A percentile compares a stretch with the other conserved stretches of the same genome.
Conservation (phyloP, 2,113 vertebrate species). For the Siniperca knerii region DNA sequence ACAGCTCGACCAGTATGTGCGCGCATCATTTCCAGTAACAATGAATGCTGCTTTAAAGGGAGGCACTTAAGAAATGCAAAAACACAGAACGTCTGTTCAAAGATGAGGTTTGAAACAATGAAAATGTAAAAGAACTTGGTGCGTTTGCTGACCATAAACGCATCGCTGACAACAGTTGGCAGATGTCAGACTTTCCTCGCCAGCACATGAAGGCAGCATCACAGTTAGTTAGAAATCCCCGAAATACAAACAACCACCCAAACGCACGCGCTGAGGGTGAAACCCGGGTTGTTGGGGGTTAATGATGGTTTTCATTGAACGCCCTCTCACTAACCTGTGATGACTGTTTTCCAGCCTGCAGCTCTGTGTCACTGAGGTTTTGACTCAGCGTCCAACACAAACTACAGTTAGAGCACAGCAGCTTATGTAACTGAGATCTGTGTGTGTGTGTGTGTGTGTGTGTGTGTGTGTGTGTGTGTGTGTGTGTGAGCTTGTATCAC, state of each 20-base stretch:
- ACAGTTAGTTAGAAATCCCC: not conserved
- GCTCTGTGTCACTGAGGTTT: not conserved
- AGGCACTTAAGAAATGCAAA: too few relatives aligned
- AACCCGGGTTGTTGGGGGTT: not conserved
- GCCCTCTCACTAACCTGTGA: not conserved
- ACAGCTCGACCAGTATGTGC: too few relatives aligned
- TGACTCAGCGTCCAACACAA: not conserved
- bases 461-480: not conserved
- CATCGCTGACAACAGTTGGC: not conserved
- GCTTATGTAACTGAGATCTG: conserved; percentile 3
- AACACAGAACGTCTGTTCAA: too few relatives aligned
- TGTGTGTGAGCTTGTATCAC: not conserved
- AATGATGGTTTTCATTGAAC: not conserved
- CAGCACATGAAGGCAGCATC: not conserved
- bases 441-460: conserved; percentile 8
- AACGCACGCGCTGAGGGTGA: too few relatives aligned
- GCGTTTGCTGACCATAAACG: too few relatives aligned
- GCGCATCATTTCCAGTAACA: too few relatives aligned
- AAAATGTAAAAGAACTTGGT: too few relatives aligned
- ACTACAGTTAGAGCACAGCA: not conserved
- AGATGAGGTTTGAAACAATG: too few relatives aligned
- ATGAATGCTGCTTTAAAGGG: too few relatives aligned
- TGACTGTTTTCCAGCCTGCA: conserved; percentile 16
- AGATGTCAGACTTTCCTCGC: not conserved
- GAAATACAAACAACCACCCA: not conserved